phyloP scores from a whole-genome alignment of 2,888 invertebrate species.

The Molorchus minor region DNA sequence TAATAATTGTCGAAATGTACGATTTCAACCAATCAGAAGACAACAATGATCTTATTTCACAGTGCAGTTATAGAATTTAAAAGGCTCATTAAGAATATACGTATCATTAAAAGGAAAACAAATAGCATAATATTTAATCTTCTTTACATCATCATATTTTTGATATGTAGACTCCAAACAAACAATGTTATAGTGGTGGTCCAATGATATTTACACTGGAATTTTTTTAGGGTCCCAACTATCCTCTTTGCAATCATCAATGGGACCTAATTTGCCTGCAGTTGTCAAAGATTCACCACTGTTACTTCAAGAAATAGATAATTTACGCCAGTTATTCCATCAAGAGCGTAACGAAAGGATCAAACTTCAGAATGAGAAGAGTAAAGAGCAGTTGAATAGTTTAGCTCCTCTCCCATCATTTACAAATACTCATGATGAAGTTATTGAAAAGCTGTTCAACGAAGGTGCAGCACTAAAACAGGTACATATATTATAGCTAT shows the following conservation, averaged over 20 bases:
- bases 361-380: slow-evolving; percentile 65
- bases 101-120: no score
- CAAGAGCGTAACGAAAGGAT: slow-evolving; percentile 68
- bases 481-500: no score
- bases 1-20: no score
- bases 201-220: not conserved
- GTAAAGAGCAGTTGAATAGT: slow-evolving; percentile 66
- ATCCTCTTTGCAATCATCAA: slow-evolving; percentile 53
- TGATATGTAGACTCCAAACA: no score
- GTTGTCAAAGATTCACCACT: slow-evolving; percentile 63
- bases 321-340: slow-evolving; percentile 67
- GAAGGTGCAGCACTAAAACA: slow-evolving; percentile 67
- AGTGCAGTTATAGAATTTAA: no score
- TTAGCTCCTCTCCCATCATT: slow-evolving; percentile 67
- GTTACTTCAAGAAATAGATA: slow-evolving; percentile 68
- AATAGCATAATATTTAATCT: no score
- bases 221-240: slow-evolving; percentile 51
- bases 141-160: no score
- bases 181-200: no score
- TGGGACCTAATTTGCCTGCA: slow-evolving; percentile 59
- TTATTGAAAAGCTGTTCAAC: slow-evolving; percentile 65
- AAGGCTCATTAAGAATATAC: no score
- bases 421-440: slow-evolving; percentile 60
- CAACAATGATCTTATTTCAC: no score
- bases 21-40: no score